Evolutionary conservation across 2,888 invertebrate genomes (phyloP), one percentile per base, ranked within the genome.

Genomic region (Saturnia pavonia): DNA sequence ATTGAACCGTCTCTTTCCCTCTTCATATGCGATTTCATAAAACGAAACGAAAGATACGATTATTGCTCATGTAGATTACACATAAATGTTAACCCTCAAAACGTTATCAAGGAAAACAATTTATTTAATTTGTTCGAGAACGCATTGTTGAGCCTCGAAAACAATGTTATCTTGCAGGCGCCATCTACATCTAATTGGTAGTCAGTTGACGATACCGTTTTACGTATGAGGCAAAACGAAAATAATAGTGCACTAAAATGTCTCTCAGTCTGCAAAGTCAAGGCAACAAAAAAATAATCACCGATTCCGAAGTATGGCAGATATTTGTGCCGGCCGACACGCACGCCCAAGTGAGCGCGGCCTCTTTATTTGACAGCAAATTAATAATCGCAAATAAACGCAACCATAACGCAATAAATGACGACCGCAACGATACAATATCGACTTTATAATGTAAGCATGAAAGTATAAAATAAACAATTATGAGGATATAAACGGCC

Each of bases 281-380:
- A 83, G 85, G 85, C 86, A 89, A 88, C 90, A 92, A 91, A 91
- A 85, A 92, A 91, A 91, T 91, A 91, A 92, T 91, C 92, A 89
- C 89, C 88, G 89, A 92, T 93, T 91, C 88, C 91, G 79, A 91
- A 92, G 92, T 92, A 93, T 92, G 92, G 92, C 91, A 93, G 92
- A 94, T 91, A 92, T 93, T 93, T 89, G 92, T 92, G 88, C 91
- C 89, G 90, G 88, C 91, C 89, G 90, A 90, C 93, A 92, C 93
- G 92, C 92, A 93, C 93, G 92, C 93, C 92, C 92, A 91, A 91
- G 91, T 87, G 90, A 91, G 92, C 93, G 92, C 93, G 92, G 93
- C 94, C 93, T 92, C 92, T 93, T 93, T 93, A 94, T 93, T 93
- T 94, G 93, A 94, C 94, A 93, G 94, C 92, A 92, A 94, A 93